Evolutionary conservation across 1,140 invertebrate species (phyloP).

Genomic region (Oryzaephilus surinamensis): DNA sequence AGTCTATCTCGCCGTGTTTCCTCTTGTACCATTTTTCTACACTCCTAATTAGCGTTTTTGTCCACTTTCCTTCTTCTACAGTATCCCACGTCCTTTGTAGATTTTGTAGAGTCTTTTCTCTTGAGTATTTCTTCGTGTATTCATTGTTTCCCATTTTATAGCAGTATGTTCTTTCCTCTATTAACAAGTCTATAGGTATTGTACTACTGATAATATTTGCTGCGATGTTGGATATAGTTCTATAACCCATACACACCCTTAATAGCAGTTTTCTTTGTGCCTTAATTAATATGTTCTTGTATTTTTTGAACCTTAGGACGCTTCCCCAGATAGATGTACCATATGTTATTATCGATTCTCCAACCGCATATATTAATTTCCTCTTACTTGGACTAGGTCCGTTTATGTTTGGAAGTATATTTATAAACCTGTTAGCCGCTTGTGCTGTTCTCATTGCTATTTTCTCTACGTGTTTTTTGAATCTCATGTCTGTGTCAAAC

Average conservation of each 20-base stretch:
- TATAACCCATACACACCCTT: background rate
- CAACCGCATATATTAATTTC: background rate
- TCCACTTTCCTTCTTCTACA: too few species aligned
- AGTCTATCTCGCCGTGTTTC: too few species aligned
- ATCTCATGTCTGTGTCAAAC: background rate
- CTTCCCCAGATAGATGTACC: background rate
- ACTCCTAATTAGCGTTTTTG: too few species aligned
- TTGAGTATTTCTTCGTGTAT: too few species aligned
- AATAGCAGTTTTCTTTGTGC: background rate
- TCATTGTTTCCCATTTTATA: too few species aligned
- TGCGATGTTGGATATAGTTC: background rate
- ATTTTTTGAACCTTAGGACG: background rate
- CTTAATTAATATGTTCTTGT: background rate
- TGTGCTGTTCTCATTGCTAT: background rate
- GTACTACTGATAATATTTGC: background rate
- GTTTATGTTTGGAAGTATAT: background rate
- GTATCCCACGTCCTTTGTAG: too few species aligned
- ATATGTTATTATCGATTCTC: background rate
- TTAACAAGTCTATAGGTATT: conserved; percentile 1
- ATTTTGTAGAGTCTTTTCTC: too few species aligned
- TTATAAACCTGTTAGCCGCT: background rate
- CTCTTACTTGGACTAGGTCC: background rate
- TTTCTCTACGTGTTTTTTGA: background rate
- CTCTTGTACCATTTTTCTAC: too few species aligned
- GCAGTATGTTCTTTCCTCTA: too few species aligned